Percentiles rank a stretch among this genome's conserved stretches.
These are phyloP conservation scores for Brachyistius frenatus DNA, from an alignment of 2,113 vertebrate species.

Conservation along the genomic window DNA sequence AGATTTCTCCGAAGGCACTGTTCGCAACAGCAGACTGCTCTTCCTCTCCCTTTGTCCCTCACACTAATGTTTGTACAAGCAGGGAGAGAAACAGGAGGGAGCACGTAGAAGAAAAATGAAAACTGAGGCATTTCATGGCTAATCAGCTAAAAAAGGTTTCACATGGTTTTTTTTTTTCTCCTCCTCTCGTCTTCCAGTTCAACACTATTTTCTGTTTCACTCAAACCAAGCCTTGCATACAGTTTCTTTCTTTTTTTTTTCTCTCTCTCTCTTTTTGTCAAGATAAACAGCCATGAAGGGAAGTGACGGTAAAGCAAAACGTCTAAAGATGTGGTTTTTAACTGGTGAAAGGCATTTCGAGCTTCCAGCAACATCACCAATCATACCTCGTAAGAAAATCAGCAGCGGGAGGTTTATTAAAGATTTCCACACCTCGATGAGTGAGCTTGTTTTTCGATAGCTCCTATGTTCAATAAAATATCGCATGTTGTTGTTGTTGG, in stretches of 20 bases:
- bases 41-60: slow-evolving; percentile 65
- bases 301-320: slow-evolving; percentile 66
- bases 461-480: slow-evolving; percentile 47
- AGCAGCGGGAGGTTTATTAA: slow-evolving; percentile 63
- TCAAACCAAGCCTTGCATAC: slow-evolving; percentile 54
- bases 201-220: slow-evolving; percentile 43
- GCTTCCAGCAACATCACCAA: slow-evolving; percentile 68
- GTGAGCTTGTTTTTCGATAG: slow-evolving; percentile 60
- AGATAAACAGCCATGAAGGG: slow-evolving; percentile 47
- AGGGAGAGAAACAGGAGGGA: slow-evolving; percentile 59
- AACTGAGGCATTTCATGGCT: slow-evolving; percentile 79
- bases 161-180: neutral
- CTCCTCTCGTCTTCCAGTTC: slow-evolving; percentile 59
- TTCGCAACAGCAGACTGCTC: slow-evolving; percentile 82
- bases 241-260: slow-evolving; percentile 13
- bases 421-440: slow-evolving; percentile 40
- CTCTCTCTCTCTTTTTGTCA: neutral
- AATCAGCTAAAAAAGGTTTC: slow-evolving; percentile 66
- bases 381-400: slow-evolving; percentile 61
- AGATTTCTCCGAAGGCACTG: slow-evolving; percentile 86
- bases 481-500: neutral
- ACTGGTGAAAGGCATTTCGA: slow-evolving; percentile 54
- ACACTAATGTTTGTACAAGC: slow-evolving; percentile 75
- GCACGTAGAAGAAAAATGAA: slow-evolving; percentile 42
- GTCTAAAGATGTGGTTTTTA: slow-evolving; percentile 36